A percentile compares a stretch with the other conserved stretches of the same genome.
phyloP scores from a whole-genome alignment of 2,888 invertebrate species.

The Mythimna vitellina region DNA sequence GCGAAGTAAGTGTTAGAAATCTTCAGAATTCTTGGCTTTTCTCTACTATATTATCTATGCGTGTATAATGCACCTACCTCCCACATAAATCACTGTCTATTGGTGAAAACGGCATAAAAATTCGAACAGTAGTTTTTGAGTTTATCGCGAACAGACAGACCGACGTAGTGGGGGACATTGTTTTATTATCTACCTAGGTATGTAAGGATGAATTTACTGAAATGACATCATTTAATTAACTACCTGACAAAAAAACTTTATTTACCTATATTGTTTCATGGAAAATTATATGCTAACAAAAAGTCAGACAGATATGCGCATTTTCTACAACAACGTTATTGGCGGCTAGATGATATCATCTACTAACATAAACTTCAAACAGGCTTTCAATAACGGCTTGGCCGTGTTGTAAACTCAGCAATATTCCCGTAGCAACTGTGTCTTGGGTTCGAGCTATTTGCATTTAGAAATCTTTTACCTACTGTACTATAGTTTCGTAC shows the following conservation, averaged over 20 bases:
- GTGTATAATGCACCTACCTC: too few relatives aligned
- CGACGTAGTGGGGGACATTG: too few relatives aligned
- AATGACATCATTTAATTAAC: background rate
- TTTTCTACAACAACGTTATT: slow-evolving; percentile 45
- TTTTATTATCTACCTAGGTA: too few relatives aligned
- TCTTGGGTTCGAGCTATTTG: slow-evolving; percentile 14
- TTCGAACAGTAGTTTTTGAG: too few relatives aligned
- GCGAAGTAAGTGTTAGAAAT: too few relatives aligned
- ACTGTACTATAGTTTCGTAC: slow-evolving; percentile 14
- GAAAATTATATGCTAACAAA: slow-evolving; percentile 23
- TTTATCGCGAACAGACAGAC: too few relatives aligned
- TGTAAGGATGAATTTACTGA: background rate
- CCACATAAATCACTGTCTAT: too few relatives aligned
- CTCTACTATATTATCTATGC: too few relatives aligned
- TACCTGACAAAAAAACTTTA: background rate
- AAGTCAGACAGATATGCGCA: slow-evolving; percentile 16
- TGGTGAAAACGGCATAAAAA: too few relatives aligned
- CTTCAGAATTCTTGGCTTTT: too few relatives aligned
- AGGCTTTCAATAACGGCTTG: slow-evolving; percentile 54
- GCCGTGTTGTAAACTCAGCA: slow-evolving; percentile 27
- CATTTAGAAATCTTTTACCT: slow-evolving; percentile 34
- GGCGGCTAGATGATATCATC: slow-evolving; percentile 58
- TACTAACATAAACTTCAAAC: slow-evolving; percentile 56
- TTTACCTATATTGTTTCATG: slow-evolving; percentile 8
- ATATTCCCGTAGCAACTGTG: slow-evolving; percentile 16